Percentiles rank a stretch among this genome's conserved stretches.
These are phyloP conservation scores for Orientallactaga bullata DNA, from an alignment of 2,113 vertebrate species.

Conservation along the genomic window DNA sequence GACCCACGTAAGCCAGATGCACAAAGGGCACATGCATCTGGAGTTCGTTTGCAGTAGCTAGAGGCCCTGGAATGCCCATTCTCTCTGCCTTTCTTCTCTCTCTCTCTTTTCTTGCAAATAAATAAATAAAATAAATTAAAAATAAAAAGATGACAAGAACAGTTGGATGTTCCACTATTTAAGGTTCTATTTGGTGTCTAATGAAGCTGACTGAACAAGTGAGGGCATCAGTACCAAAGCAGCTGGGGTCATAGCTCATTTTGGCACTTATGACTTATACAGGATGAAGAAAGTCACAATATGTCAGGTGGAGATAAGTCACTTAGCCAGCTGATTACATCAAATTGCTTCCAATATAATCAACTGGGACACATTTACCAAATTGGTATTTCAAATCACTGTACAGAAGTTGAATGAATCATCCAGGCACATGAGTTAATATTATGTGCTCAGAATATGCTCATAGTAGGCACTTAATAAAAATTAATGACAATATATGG, in stretches of 20 bases:
- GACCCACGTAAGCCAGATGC: no score
- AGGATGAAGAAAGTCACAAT: constrained; percentile 50
- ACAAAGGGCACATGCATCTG: no score
- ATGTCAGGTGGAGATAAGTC: constrained; percentile 72
- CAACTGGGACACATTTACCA: constrained; percentile 63
- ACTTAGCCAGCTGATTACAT: constrained; percentile 70
- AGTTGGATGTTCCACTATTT: neutral
- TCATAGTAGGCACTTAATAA: constrained; percentile 40
- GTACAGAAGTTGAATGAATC: constrained; percentile 64
- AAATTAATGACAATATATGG: constrained; percentile 23
- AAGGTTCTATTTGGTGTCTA: constrained; percentile 38
- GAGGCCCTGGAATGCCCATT: no score
- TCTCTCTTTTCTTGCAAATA: no score
- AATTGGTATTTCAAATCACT: constrained; percentile 73
- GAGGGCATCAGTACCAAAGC: neutral
- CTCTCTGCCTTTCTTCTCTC: no score
- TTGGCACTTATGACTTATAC: constrained; percentile 37
- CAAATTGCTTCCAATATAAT: constrained; percentile 72
- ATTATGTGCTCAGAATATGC: constrained; percentile 35
- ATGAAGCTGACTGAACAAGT: constrained; percentile 17
- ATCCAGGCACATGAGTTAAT: constrained; percentile 44
- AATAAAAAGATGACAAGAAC: neutral
- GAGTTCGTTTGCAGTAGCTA: no score
- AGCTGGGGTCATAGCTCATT: constrained; percentile 54
- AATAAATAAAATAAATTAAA: no score